phyloP scores from a whole-genome alignment of 2,113 vertebrate genomes.

The Elanoides forficatus region DNA sequence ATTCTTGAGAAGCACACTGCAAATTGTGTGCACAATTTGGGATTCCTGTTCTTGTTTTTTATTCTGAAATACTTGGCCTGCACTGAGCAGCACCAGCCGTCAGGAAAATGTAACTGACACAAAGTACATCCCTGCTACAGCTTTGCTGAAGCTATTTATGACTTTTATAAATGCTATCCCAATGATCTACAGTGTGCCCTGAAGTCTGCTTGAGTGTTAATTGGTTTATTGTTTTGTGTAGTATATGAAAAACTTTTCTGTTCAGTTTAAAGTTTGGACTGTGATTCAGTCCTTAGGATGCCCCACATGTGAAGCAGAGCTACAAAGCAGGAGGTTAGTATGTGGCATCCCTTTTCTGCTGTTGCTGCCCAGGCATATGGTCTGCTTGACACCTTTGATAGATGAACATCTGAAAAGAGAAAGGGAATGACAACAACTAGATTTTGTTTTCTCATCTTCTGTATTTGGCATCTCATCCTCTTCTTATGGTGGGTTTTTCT shows the following conservation, averaged over 20 bases:
- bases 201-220: rapidly evolving
- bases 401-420: background rate
- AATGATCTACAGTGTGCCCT: background rate
- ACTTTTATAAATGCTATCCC: background rate
- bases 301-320: background rate
- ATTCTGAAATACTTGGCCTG: background rate
- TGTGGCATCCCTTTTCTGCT: background rate
- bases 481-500: background rate
- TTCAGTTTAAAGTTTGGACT: background rate
- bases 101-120: background rate
- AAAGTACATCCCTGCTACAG: background rate
- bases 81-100: background rate
- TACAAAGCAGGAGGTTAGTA: background rate
- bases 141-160: background rate
- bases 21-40: background rate
- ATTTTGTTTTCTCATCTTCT: background rate
- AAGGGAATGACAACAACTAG: background rate
- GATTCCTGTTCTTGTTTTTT: background rate
- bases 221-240: background rate
- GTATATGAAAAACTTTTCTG: background rate
- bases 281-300: background rate
- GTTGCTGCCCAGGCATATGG: background rate
- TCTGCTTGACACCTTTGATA: background rate
- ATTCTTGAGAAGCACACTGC: background rate
- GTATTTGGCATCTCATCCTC: background rate